Conservation (phyloP, 2,797 vertebrate species). For the Iguana delicatissima region DNA sequence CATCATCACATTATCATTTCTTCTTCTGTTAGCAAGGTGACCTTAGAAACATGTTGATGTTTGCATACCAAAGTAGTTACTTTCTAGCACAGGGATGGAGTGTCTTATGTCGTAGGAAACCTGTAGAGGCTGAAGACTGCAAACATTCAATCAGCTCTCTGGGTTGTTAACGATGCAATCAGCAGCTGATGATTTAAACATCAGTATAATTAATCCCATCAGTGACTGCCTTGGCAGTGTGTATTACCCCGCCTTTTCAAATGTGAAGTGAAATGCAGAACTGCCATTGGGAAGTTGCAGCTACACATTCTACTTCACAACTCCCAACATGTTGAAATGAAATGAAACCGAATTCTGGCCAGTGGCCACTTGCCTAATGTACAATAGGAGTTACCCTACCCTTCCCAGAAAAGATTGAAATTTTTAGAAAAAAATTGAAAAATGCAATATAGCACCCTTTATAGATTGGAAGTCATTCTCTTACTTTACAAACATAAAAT, state of each 20-base stretch:
- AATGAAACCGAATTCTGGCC: neutral
- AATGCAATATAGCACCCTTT: no score
- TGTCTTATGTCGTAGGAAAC: neutral
- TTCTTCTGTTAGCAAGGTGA: neutral
- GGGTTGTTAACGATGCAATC: constrained; percentile 9
- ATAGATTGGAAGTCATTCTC: no score
- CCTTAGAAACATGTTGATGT: neutral
- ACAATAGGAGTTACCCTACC: neutral
- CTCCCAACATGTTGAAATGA: neutral
- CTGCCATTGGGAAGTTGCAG: neutral
- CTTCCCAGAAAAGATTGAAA: neutral
- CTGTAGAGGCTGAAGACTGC: neutral
- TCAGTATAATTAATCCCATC: constrained; percentile 18
- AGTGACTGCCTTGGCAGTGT: neutral
- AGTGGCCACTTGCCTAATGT: neutral
- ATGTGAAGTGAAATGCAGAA: constrained; percentile 12
- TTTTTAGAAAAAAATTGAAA: no score
- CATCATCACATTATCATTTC: neutral
- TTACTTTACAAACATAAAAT: no score
- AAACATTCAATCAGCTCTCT: neutral
- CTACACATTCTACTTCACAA: neutral
- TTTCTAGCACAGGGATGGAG: neutral
- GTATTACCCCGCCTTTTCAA: constrained; percentile 1
- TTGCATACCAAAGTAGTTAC: neutral
- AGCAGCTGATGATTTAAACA: neutral